Evolutionary conservation across 2,888 invertebrate genomes (phyloP), one percentile per base, ranked within the genome.

Genomic region (Parapristionchus giblindavisi): DNA sequence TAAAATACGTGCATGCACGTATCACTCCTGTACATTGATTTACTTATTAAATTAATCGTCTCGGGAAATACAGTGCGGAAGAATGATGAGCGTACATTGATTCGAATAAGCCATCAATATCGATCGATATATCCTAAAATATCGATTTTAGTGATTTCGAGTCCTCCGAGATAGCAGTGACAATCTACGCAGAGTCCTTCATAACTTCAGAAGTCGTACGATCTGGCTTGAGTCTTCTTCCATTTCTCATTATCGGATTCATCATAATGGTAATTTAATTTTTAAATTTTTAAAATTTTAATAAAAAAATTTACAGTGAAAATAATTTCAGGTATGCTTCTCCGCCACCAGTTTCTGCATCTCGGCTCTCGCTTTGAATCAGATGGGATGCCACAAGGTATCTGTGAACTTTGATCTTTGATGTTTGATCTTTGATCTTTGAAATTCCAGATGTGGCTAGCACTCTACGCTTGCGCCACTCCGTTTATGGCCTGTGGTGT

Each of bases 401-500:
- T 2, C 36, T 14, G 43, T 43, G 17, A 17, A 43, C 17, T 8
- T 14, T 43, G 43, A 43, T 43, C 43, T 43, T 17, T 14, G 8
- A 43, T 43, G 11, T 43, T 43, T 43, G 8, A 17, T 43, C 17
- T 43, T 17, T 43, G 14, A 3, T 17, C 21, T 40, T 48, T 68
- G 14, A n/a, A 11, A 32, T 43, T 80, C 48, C 75, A 86, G 85
- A 56, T 85, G 2, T 73, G 84, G 8, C 77, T 87, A 3, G 87
- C 87, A 6, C 61, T 87, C 3, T 81, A 81, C 77, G 86, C 85
- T 6, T 85, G 86, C 56, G 81, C 84, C 4, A 80, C 80, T 56
- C 87, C 87, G 29, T 87, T 87, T 76, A 87, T 87, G 87, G 85
- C 87, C 0, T 84, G 84, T 63, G 87, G 81, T 6, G 76, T 77